A percentile compares a stretch with the other conserved stretches of the same genome.
Evolutionary conservation across 64 coral and sea anemone species (phyloP).

Genomic region (Dendronephthya gigantea): DNA sequence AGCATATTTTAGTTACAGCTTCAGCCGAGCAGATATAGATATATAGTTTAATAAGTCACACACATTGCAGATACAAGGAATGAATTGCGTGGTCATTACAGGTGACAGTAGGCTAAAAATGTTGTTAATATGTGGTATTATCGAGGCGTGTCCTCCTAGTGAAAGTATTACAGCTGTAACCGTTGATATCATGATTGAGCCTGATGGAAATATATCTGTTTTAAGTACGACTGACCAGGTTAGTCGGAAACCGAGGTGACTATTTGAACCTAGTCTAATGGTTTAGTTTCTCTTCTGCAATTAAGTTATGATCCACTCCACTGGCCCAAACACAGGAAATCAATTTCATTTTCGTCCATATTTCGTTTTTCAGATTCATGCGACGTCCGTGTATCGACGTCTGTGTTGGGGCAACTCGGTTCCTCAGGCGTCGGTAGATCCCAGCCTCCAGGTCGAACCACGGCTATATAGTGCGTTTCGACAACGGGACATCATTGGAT

Average conservation of each 20-base stretch:
- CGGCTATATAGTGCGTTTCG: constrained; percentile 56
- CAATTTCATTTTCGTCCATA: too few relatives aligned
- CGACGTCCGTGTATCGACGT: constrained; percentile 55
- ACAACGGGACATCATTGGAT: constrained; percentile 67
- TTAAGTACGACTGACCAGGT: constrained; percentile 82
- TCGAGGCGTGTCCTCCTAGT: constrained; percentile 84
- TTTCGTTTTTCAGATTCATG: constrained; percentile 58
- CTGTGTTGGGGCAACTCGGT: constrained; percentile 96
- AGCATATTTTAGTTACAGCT: too few relatives aligned
- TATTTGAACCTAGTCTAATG: too few relatives aligned
- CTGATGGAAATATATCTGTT: constrained; percentile 57
- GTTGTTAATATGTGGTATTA: too few relatives aligned
- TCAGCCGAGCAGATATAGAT: too few relatives aligned
- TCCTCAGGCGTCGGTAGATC: constrained; percentile 82
- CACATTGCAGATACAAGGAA: too few relatives aligned
- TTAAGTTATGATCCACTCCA: too few relatives aligned
- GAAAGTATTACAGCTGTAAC: constrained; percentile 72
- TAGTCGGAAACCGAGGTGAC: too few relatives aligned
- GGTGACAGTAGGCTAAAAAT: too few relatives aligned
- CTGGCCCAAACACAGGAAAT: too few relatives aligned
- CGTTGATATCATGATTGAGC: constrained; percentile 86
- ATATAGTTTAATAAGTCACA: too few relatives aligned
- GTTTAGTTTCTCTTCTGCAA: background rate
- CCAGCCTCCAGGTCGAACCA: constrained; percentile 32
- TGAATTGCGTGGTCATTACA: too few relatives aligned